Conservation (phyloP, 2,797 vertebrate genomes). For the Tokudaia tokunoshimensis region DNA sequence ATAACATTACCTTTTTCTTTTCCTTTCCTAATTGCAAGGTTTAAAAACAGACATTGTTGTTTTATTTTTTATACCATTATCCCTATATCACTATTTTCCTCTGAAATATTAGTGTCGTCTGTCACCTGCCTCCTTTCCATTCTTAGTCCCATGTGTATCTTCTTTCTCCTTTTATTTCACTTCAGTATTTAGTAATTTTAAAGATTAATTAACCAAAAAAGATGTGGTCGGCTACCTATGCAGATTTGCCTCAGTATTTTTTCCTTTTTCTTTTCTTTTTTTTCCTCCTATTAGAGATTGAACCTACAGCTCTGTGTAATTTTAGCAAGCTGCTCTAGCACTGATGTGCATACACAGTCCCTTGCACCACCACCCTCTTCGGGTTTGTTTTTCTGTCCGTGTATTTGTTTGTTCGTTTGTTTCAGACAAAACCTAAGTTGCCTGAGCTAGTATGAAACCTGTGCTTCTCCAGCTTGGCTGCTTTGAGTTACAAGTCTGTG, state of each 20-base stretch:
- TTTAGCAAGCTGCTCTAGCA: background rate
- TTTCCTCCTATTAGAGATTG: background rate
- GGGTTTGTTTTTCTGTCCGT: background rate
- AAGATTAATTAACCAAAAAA: constrained; percentile 31
- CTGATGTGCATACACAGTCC: background rate
- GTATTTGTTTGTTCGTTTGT: background rate
- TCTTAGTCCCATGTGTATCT: background rate
- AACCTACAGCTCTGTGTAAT: background rate
- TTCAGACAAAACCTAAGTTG: background rate
- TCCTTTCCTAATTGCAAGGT: constrained; percentile 3
- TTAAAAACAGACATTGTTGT: background rate
- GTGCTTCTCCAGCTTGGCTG: background rate
- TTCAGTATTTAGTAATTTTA: constrained; percentile 36
- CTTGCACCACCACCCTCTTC: background rate
- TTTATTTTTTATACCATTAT: background rate
- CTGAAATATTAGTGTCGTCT: background rate
- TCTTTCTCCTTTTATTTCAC: constrained; percentile 18
- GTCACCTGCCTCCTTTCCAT: background rate
- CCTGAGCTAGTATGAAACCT: background rate
- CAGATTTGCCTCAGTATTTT: background rate
- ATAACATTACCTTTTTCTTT: background rate
- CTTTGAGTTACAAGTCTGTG: background rate
- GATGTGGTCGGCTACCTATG: constrained; percentile 14
- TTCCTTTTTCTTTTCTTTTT: background rate
- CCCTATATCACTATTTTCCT: background rate